A percentile compares a stretch with the other conserved stretches of the same genome.
These are phyloP conservation scores for Neotragus pygmaeus DNA, from an alignment of 2,113 vertebrate genomes.

Conservation along the genomic window DNA sequence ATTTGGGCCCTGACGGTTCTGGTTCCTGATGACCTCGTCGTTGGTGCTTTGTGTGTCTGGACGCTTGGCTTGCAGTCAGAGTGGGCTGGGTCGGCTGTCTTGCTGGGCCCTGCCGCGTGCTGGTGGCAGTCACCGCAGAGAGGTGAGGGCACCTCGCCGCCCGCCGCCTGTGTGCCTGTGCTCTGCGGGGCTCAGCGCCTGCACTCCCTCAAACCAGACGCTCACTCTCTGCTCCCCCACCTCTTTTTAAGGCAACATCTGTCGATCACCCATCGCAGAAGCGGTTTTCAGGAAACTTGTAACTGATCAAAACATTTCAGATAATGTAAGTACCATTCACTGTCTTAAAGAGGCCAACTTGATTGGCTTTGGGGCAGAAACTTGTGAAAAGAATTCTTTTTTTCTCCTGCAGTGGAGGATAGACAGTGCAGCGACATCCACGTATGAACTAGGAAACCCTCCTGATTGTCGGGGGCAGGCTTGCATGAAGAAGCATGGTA, in stretches of 20 bases:
- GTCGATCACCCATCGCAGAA: constrained; percentile 97
- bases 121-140: accelerated
- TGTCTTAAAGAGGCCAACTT: not conserved
- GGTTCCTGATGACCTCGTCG: not conserved
- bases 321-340: constrained; percentile 82
- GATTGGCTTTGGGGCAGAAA: not conserved
- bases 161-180: accelerated
- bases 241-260: constrained; percentile 91
- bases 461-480: constrained; percentile 93
- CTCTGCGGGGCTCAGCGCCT: not conserved
- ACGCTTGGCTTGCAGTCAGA: not conserved
- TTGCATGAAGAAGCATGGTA: constrained; percentile 93
- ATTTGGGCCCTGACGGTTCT: not conserved
- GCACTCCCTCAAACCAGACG: not conserved
- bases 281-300: constrained; percentile 95
- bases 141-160: not conserved
- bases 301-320: constrained; percentile 84
- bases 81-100: not conserved
- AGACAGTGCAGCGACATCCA: constrained; percentile 98
- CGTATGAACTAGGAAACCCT: constrained; percentile 95
- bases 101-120: accelerated
- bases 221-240: not conserved
- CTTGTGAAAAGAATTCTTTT: constrained; percentile 70
- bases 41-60: not conserved
- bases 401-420: constrained; percentile 93